Evolutionary conservation across 2,888 invertebrate genomes (phyloP).

Genomic region (Teleiodes luculella): DNA sequence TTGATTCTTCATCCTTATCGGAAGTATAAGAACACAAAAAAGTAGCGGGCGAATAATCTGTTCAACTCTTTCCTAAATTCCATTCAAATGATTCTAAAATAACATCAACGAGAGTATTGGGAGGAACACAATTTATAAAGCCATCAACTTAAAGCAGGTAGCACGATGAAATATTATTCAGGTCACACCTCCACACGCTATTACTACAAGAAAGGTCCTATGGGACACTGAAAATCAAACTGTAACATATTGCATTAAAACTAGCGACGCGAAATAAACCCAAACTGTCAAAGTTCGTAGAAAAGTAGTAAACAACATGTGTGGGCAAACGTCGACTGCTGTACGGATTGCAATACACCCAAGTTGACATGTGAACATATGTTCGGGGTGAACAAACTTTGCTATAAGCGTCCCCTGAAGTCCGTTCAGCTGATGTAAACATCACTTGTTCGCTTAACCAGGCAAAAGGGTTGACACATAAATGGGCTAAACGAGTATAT

Average conservation of each 20-base stretch:
- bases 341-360: neutral
- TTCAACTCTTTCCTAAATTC: neutral
- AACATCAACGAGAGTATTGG: no score
- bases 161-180: no score
- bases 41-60: no score
- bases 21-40: no score
- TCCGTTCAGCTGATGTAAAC: conserved; percentile 57
- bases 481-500: conserved; percentile 23
- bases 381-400: conserved; percentile 60
- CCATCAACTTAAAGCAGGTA: no score
- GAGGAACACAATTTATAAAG: no score
- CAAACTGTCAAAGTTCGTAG: conserved; percentile 4
- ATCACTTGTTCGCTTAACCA: conserved; percentile 41
- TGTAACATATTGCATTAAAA: no score
- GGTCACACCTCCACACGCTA: no score
- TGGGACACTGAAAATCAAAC: no score
- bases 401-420: conserved; percentile 52
- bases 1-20: no score
- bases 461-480: conserved; percentile 44
- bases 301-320: conserved; percentile 5
- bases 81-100: neutral
- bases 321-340: neutral
- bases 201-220: no score
- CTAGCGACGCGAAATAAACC: neutral
- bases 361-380: conserved; percentile 3